Evolutionary conservation across 2,888 invertebrate species (phyloP).

Genomic region (Drosophila meridionalis): DNA sequence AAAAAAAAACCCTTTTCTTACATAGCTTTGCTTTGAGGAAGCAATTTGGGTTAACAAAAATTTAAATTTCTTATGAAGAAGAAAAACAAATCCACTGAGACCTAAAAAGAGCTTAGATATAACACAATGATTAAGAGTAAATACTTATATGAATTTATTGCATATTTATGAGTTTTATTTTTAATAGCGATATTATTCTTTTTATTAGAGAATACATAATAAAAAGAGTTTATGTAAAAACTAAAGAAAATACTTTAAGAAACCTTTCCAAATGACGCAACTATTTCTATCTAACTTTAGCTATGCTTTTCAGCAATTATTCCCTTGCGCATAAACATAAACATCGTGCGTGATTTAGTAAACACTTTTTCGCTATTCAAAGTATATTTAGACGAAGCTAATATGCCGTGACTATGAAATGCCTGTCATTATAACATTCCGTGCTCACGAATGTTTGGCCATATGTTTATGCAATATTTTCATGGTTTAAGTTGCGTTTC

Average conservation of each 20-base stretch:
- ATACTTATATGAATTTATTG: neutral
- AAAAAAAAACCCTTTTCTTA: too few species aligned
- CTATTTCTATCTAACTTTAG: too few species aligned
- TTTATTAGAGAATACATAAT: neutral
- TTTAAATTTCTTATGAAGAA: neutral
- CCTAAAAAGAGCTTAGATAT: neutral
- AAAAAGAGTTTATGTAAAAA: neutral
- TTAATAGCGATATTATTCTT: too few species aligned
- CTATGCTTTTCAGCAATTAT: neutral
- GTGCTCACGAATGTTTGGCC: neutral
- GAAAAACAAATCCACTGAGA: neutral
- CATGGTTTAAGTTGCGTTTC: neutral
- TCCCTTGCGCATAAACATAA: neutral
- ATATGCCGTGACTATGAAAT: slow-evolving; percentile 1
- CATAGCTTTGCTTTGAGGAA: neutral
- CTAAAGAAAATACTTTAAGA: neutral
- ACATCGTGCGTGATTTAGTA: neutral
- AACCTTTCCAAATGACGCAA: neutral
- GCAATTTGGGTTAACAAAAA: neutral
- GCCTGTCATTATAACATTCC: neutral
- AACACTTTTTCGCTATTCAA: neutral
- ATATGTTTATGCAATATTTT: slow-evolving; percentile 7
- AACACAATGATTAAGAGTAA: neutral
- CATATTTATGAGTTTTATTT: neutral
- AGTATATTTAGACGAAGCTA: neutral